Base-by-base conservation (phyloP, 1,140 invertebrate species). In the Megalonaias nervosa region DNA sequence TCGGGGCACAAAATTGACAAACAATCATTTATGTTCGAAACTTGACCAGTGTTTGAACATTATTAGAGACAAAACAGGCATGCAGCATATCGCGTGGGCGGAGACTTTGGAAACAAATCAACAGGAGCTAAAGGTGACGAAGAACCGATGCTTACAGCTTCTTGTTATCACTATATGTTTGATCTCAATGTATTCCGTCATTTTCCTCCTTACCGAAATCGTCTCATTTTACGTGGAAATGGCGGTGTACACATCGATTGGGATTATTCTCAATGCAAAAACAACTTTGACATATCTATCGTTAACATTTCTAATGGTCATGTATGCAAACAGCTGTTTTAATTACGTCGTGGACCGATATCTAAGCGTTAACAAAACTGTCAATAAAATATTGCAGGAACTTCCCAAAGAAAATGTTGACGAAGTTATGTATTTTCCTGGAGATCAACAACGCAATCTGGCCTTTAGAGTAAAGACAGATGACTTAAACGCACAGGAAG, bases 221-320 rank as follows among this genome's bases (percentile, higher is more conserved):
- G 59, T 84, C 16, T 79, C 81, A 16, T 85, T 82, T 57, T 62
- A 84, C 15, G 82, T 85, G 23, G 86, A 86, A 69, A 72, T 86
- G 17, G 64, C 69, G 9, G 77, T 81, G 23, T 86, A 86, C 75
- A 86, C 85, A 1, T 75, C 84, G 48, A 87, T 87, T 81, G 86
- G 86, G 6, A 67, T 86, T 21, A 83, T 87, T 64, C 77, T 87
- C 3, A 85, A 87, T 72, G 85, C 86, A 26, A 72, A 75, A 15
- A 65, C 73, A 0, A 76, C 73, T 1, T 67, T 87, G 26, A 81
- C 81, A 38, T 86, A 85, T 70, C 19, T 85, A 4, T 75, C 81
- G 19, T 76, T 88, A 19, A 57, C 80, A 1, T 75, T 83, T 23
- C 55, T 88, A n/a, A 64, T 86, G 21, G 38, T 80, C 31, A 57